Evolutionary conservation across 2,113 vertebrate genomes (phyloP).

Genomic region (Peromyscus leucopus): DNA sequence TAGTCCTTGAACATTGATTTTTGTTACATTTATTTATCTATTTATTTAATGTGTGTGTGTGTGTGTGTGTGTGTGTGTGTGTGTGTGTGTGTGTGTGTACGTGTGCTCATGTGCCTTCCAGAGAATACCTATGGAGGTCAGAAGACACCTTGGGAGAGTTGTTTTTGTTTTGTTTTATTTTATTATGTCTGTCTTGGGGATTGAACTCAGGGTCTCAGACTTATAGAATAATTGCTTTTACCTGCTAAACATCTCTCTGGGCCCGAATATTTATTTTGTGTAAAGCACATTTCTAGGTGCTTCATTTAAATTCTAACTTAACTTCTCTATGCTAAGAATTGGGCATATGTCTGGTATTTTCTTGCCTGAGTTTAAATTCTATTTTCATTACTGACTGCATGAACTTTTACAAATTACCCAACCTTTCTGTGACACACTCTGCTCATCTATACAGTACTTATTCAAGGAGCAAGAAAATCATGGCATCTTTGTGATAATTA

Average conservation of each 20-base stretch:
- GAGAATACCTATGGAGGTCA: neutral
- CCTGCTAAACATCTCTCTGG: neutral
- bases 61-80: neutral
- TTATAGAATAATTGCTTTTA: neutral
- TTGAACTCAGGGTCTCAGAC: neutral
- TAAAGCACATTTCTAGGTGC: neutral
- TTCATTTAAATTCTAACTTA: conserved; percentile 53
- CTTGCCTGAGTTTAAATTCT: conserved; percentile 12
- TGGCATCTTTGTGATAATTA: neutral
- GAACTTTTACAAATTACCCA: neutral
- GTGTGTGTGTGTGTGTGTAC: neutral
- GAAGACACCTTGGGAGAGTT: too few relatives aligned
- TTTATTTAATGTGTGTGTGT: too few relatives aligned
- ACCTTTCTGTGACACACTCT: neutral
- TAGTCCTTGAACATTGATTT: conserved; percentile 33
- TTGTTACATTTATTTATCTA: neutral
- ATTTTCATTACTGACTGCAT: neutral
- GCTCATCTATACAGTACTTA: neutral
- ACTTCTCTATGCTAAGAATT: neutral
- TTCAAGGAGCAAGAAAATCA: neutral
- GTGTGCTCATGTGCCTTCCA: neutral
- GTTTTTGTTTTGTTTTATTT: neutral
- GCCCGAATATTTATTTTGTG: neutral
- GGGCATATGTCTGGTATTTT: neutral
- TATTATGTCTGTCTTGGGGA: too few relatives aligned